Conservation (phyloP, 2,888 invertebrate genomes). For the Linnaemya vulpina region DNA sequence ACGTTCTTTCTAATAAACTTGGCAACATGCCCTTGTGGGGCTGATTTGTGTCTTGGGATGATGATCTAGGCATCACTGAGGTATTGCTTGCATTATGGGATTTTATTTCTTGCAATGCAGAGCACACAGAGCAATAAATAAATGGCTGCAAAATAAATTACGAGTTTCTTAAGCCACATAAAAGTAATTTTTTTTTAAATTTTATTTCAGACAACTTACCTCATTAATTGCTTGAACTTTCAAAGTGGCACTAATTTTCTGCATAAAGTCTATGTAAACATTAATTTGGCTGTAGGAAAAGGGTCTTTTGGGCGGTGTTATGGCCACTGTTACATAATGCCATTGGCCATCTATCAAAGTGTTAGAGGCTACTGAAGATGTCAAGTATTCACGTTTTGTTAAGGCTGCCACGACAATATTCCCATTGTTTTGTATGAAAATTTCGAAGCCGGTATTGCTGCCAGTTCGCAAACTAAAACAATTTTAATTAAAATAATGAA, state of each 20-base stretch:
- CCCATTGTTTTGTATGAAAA: constrained; percentile 85
- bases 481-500: neutral
- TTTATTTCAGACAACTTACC: constrained; percentile 78
- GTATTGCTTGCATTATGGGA: constrained; percentile 26
- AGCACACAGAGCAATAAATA: constrained; percentile 83
- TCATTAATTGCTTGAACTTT: constrained; percentile 85
- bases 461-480: constrained; percentile 84
- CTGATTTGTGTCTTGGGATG: constrained; percentile 79
- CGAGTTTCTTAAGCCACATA: too few relatives aligned
- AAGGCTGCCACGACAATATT: constrained; percentile 85
- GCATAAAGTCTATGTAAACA: constrained; percentile 85
- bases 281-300: constrained; percentile 85
- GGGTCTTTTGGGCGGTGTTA: constrained; percentile 84
- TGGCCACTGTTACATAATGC: constrained; percentile 85
- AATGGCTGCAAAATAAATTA: constrained; percentile 79
- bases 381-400: constrained; percentile 85
- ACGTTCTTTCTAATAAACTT: constrained; percentile 81
- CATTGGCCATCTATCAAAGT: constrained; percentile 83
- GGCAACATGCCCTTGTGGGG: constrained; percentile 81
- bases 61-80: constrained; percentile 75
- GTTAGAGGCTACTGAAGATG: constrained; percentile 84
- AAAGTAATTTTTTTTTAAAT: neutral
- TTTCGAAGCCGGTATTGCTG: constrained; percentile 85
- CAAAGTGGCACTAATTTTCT: constrained; percentile 84
- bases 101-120: constrained; percentile 76